These are phyloP conservation scores for Tragulus kanchil DNA, from an alignment of 2,113 vertebrate genomes.

Conservation along the genomic window DNA sequence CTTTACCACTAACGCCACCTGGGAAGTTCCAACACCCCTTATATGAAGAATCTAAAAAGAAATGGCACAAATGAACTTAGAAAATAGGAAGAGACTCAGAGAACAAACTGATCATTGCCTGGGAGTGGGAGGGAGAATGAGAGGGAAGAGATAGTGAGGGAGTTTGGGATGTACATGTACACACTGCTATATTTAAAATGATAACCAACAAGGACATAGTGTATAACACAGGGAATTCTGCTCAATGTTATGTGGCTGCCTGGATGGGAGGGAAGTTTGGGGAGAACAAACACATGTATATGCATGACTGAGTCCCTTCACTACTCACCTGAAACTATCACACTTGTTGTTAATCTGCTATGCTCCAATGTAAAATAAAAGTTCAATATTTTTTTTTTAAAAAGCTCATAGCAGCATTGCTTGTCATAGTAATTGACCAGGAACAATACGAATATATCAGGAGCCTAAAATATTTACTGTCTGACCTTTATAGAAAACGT, in stretches of 20 bases:
- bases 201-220: background rate
- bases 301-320: background rate
- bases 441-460: background rate
- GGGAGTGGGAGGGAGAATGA: background rate
- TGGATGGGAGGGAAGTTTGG: background rate
- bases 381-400: background rate
- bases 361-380: background rate
- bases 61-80: background rate
- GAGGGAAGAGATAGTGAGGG: background rate
- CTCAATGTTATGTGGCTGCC: background rate
- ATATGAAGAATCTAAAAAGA: background rate
- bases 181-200: background rate
- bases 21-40: no score
- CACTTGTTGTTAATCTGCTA: background rate
- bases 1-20: no score
- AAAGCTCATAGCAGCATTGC: background rate
- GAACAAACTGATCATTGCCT: background rate
- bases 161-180: background rate
- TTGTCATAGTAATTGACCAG: background rate
- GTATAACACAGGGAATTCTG: background rate
- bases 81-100: background rate
- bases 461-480: no score
- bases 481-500: no score
- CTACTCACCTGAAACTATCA: background rate
- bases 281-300: background rate